phyloP scores from a whole-genome alignment of 2,888 invertebrate genomes.

The Matsumyia berberina region DNA sequence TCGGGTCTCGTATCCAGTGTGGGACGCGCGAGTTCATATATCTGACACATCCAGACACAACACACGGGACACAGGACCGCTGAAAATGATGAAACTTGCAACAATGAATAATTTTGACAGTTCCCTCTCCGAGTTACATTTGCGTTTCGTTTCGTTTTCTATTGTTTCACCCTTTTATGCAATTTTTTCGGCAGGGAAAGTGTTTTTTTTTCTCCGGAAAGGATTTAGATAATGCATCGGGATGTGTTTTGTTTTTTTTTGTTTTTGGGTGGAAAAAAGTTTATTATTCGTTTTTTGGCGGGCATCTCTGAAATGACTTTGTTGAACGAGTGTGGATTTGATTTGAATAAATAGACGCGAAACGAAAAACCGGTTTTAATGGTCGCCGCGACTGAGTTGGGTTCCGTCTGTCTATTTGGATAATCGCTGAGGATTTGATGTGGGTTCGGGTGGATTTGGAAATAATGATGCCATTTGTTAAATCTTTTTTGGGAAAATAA shows the following conservation, averaged over 20 bases:
- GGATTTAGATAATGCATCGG: conserved; percentile 75
- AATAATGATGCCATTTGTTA: conserved; percentile 56
- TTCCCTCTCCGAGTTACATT: conserved; percentile 42
- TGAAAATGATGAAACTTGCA: conserved; percentile 66
- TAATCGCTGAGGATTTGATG: conserved; percentile 64
- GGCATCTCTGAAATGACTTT: conserved; percentile 54
- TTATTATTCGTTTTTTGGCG: conserved; percentile 59
- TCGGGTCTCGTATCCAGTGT: conserved; percentile 45
- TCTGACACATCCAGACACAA: conserved; percentile 70
- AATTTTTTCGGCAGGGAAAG: conserved; percentile 50
- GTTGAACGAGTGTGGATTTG: conserved; percentile 67
- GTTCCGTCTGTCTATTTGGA: conserved; percentile 66
- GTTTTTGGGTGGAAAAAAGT: conserved; percentile 31
- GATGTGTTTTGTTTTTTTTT: conserved; percentile 47
- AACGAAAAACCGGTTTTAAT: conserved; percentile 69
- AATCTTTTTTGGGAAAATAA: conserved; percentile 35
- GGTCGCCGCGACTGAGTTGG: conserved; percentile 6
- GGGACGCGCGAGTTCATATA: conserved; percentile 69
- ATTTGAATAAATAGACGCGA: conserved; percentile 70
- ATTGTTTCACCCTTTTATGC: conserved; percentile 69
- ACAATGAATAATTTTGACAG: conserved; percentile 76
- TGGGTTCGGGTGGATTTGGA: conserved; percentile 52
- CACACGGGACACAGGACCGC: conserved; percentile 23
- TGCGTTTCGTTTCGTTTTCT: conserved; percentile 53
- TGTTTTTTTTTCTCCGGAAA: conserved; percentile 48